Base-by-base conservation (phyloP, 2,113 vertebrate genomes). In the Halcyon senegalensis region DNA sequence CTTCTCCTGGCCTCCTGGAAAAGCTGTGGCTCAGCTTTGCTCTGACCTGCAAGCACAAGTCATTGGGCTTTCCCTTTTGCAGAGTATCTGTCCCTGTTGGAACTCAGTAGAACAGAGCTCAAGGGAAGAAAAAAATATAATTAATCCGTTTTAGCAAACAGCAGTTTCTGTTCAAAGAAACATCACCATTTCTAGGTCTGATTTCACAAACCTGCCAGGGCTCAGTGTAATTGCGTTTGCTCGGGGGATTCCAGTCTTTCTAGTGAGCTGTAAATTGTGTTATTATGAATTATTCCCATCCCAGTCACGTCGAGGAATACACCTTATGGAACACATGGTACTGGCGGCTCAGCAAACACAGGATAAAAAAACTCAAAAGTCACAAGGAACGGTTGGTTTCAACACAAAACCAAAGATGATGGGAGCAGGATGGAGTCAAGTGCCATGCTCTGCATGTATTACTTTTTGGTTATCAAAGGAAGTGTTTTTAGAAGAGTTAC, bases 281-380 rank as follows among this genome's bases (percentile, higher is more conserved):
- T 19, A 2, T 12, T 24, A 21, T 7, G 44, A 59, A 41, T 55
- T 21, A 53, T 48, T 66, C 25, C 72, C 39, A 3, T 66, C 20
- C 31, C 1, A 5, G 27, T 8, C 11, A 37, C 7, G 2, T 7
- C 1, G 1, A 27, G 78, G 83, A 27, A 13, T 12, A 3, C 24
- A 8, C 13, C 30, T 35, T 30, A 1, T 1, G 31, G 41, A 63
- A 30, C 55, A 9, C 16, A 1, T 27, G 5, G 48, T 23, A 1
- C 59, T 3, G 27, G 35, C 20, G 20, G 37, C 58, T 24, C 2
- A 28, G n/a, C 6, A n/a, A 25, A 24, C 35, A 2, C 14, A 1
- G 41, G 20, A 20, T 13, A 10, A 50, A 41, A 41, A 43, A 27
- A 4, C 30, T 41, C 28, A 5, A 16, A 8, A 11, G 18, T 35